A percentile compares a stretch with the other conserved stretches of the same genome.
Evolutionary conservation across 2,113 vertebrate genomes (phyloP).

Genomic region (Odocoileus hemionus): DNA sequence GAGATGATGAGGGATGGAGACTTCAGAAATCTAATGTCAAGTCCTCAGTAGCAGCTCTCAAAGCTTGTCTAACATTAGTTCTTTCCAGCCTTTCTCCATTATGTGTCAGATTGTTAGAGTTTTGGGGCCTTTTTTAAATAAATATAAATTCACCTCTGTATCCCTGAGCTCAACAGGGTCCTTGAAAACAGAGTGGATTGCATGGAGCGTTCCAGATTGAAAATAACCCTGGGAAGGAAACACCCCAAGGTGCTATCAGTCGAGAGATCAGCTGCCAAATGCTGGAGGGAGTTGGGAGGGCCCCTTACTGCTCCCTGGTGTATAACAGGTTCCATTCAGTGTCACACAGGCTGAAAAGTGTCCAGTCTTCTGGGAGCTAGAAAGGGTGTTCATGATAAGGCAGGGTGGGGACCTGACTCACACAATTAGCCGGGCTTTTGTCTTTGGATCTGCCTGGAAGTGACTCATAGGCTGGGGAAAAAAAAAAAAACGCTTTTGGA

Average conservation of each 20-base stretch:
- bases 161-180: not conserved
- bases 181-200: not conserved
- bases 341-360: not conserved
- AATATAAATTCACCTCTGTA: not conserved
- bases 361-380: constrained; percentile 19
- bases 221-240: not conserved
- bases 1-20: not conserved
- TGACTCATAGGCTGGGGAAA: constrained; percentile 54
- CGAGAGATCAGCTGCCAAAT: not conserved
- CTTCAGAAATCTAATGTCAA: not conserved
- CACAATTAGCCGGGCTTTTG: constrained; percentile 50
- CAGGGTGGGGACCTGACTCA: constrained; percentile 65
- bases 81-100: not conserved
- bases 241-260: not conserved
- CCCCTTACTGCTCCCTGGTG: not conserved
- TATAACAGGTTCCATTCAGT: not conserved
- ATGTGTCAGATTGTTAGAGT: not conserved
- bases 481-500: constrained; percentile 39
- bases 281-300: not conserved
- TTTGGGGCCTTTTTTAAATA: not conserved
- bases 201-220: not conserved
- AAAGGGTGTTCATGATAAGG: constrained; percentile 17
- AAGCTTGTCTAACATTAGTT: not conserved
- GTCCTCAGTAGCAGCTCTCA: not conserved
- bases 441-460: constrained; percentile 67